Percentiles rank a stretch among this genome's conserved stretches.
Evolutionary conservation across 2,888 invertebrate species (phyloP).

Genomic region (Xiphydria camelus): DNA sequence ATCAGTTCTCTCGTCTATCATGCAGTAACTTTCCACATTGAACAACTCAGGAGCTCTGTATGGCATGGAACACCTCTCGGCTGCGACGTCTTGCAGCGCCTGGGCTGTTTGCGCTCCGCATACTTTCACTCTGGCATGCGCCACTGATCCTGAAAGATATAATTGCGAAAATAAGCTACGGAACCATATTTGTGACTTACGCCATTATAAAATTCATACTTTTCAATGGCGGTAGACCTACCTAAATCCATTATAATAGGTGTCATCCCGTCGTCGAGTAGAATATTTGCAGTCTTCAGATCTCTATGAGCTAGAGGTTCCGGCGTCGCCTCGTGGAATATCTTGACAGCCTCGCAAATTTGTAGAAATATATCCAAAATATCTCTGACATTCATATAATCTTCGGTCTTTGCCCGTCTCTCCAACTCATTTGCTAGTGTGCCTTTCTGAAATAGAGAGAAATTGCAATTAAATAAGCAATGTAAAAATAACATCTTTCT

Average conservation of each 20-base stretch:
- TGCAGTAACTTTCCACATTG: constrained; percentile 78
- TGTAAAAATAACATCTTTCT: background rate
- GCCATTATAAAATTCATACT: background rate
- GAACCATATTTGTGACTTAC: background rate
- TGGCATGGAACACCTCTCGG: constrained; percentile 84
- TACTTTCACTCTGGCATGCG: constrained; percentile 67
- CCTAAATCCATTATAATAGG: constrained; percentile 85
- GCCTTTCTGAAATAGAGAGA: constrained; percentile 63
- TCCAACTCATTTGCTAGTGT: constrained; percentile 73
- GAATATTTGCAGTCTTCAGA: constrained; percentile 83
- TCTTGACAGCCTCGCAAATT: constrained; percentile 74
- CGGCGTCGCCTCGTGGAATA: constrained; percentile 74
- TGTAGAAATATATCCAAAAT: constrained; percentile 72
- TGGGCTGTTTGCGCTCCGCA: constrained; percentile 72
- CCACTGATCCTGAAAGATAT: constrained; percentile 63
- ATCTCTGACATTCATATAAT: constrained; percentile 67
- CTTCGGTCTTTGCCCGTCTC: constrained; percentile 62
- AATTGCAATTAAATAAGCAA: too few species aligned
- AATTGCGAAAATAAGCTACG: constrained; percentile 6
- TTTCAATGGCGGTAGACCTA: constrained; percentile 35
- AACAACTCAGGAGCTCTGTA: constrained; percentile 89
- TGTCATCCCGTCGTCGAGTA: constrained; percentile 70
- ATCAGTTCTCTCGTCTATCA: constrained; percentile 82
- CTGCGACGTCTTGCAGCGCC: constrained; percentile 76
- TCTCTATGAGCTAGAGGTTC: constrained; percentile 81